phyloP scores from a whole-genome alignment of 2,797 vertebrate species.

The Spheniscus humboldti region DNA sequence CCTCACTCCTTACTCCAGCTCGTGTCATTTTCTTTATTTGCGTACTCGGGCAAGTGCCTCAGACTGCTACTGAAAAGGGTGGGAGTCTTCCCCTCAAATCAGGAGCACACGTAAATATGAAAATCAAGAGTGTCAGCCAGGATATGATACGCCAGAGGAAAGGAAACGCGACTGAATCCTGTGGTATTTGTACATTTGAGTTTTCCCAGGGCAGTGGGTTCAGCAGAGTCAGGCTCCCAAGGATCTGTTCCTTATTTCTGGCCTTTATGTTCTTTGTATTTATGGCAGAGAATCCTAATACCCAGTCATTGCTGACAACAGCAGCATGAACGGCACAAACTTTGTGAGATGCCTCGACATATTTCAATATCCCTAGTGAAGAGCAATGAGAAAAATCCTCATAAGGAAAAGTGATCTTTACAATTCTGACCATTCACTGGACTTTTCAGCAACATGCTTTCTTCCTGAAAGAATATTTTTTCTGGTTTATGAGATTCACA shows the following conservation, averaged over 20 bases:
- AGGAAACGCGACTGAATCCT: neutral
- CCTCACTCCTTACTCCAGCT: neutral
- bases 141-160: neutral
- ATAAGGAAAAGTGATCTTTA: neutral
- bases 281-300: neutral
- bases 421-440: neutral
- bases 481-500: neutral
- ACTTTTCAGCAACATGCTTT: neutral
- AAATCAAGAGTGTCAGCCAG: neutral
- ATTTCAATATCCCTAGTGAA: neutral
- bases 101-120: rapidly evolving
- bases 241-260: neutral
- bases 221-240: neutral
- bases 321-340: neutral
- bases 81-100: neutral
- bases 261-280: neutral
- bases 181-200: neutral
- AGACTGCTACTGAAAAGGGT: neutral
- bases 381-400: neutral
- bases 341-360: neutral
- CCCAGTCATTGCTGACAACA: neutral
- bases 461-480: neutral
- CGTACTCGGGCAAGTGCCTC: neutral
- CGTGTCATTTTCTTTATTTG: neutral
- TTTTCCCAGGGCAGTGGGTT: neutral